Evolutionary conservation across 2,113 vertebrate species (phyloP).

Genomic region (Halcyon malimbica): DNA sequence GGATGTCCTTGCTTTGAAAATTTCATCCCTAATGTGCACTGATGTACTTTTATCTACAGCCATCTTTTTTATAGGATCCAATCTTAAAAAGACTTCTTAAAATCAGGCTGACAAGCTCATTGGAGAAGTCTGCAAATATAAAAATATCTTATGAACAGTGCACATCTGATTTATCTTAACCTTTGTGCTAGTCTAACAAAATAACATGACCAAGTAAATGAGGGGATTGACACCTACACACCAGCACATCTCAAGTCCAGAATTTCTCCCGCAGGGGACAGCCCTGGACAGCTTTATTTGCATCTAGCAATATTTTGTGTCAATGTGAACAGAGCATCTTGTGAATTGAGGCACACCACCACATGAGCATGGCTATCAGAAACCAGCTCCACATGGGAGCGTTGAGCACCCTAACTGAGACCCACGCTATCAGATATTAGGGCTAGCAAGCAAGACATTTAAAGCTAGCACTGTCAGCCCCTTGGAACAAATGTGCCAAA

Average conservation of each 20-base stretch:
- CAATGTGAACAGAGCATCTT: fast-evolving
- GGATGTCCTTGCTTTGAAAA: background rate
- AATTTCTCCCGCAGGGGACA: background rate
- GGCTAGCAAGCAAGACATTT: background rate
- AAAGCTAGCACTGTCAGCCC: background rate
- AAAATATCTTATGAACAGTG: background rate
- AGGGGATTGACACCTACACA: background rate
- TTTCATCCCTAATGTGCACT: background rate
- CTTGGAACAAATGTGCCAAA: background rate
- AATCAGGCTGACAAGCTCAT: background rate
- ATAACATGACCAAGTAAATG: background rate
- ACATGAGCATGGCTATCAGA: background rate
- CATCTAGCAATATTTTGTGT: background rate
- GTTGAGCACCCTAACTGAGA: background rate
- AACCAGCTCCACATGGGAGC: background rate
- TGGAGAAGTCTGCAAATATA: constrained; percentile 18
- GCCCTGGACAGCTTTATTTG: background rate
- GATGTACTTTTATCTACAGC: constrained; percentile 15
- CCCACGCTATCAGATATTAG: background rate
- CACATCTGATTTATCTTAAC: background rate
- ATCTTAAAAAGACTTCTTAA: background rate
- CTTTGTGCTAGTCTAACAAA: background rate
- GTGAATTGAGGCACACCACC: fast-evolving
- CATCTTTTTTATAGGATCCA: background rate
- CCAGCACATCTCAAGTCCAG: background rate